Percentiles rank a stretch among this genome's conserved stretches.
These are phyloP conservation scores for Augochlorella aurata DNA, from an alignment of 2,888 invertebrate species.

Conservation along the genomic window DNA sequence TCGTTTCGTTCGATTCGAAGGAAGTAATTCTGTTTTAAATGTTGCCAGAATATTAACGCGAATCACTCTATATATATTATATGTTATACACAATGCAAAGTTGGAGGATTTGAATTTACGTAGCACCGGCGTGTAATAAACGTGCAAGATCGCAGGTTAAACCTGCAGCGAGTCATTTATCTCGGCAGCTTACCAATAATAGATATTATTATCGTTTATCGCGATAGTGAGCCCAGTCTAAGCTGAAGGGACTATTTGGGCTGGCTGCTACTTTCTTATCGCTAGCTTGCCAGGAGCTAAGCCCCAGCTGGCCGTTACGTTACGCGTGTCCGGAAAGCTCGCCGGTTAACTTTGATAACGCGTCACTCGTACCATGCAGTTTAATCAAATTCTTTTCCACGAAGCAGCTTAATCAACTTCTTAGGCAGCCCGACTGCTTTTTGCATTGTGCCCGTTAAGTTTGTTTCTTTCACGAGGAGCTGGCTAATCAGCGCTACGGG, in stretches of 20 bases:
- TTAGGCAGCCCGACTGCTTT: background rate
- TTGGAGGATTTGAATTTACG: background rate
- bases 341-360: conserved; percentile 10
- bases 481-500: background rate
- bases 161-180: conserved; percentile 61
- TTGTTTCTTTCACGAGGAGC: background rate
- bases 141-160: conserved; percentile 3
- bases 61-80: no score
- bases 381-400: background rate
- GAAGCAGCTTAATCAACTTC: background rate
- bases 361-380: background rate
- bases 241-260: conserved; percentile 66
- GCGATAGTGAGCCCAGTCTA: conserved; percentile 62
- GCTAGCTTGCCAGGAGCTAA: conserved; percentile 53
- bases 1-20: no score
- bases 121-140: background rate
- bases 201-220: conserved; percentile 76
- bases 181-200: conserved; percentile 72
- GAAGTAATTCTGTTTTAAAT: no score
- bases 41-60: no score
- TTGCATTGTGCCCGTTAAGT: background rate
- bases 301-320: conserved; percentile 44
- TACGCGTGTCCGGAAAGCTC: conserved; percentile 16
- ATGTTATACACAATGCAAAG: background rate
- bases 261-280: conserved; percentile 69